Conservation (phyloP, 2,888 invertebrate genomes). For the Pinctada fucata region DNA sequence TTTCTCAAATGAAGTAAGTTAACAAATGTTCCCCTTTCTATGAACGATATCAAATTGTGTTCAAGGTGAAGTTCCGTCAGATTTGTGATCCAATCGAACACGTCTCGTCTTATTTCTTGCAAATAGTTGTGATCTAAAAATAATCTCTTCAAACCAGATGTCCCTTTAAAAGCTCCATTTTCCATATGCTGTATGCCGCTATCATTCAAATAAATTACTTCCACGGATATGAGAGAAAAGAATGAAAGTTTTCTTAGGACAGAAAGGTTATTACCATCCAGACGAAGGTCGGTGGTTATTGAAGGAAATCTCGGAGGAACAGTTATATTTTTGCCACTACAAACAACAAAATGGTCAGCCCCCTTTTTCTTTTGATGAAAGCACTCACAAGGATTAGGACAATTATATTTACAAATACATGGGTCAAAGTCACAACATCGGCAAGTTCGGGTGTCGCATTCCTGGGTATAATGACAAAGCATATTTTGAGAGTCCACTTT, state of each 20-base stretch:
- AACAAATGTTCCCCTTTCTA: conserved; percentile 44
- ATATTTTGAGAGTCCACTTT: conserved; percentile 43
- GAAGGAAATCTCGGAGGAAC: conserved; percentile 53
- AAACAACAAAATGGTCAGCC: conserved; percentile 47
- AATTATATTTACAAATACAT: conserved; percentile 62
- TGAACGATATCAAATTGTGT: conserved; percentile 45
- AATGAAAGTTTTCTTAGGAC: conserved; percentile 42
- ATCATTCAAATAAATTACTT: conserved; percentile 49
- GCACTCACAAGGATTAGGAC: conserved; percentile 59
- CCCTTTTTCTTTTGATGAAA: conserved; percentile 44
- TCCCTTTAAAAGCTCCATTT: conserved; percentile 58
- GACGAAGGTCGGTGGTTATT: conserved; percentile 51
- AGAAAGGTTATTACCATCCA: conserved; percentile 56
- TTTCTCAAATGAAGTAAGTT: conserved; percentile 40
- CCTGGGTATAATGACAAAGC: conserved; percentile 56
- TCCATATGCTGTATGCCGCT: conserved; percentile 50
- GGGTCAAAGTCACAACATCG: conserved; percentile 59
- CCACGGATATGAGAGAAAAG: conserved; percentile 44
- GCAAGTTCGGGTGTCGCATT: conserved; percentile 53
- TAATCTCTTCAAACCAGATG: conserved; percentile 45
- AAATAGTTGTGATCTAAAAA: conserved; percentile 43
- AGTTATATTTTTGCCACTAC: conserved; percentile 45
- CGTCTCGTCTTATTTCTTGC: conserved; percentile 40
- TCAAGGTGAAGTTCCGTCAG: conserved; percentile 46
- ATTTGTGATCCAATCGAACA: conserved; percentile 50